These are phyloP conservation scores for Lethenteron reissneri DNA, from an alignment of 2,113 vertebrate species.

Conservation along the genomic window DNA sequence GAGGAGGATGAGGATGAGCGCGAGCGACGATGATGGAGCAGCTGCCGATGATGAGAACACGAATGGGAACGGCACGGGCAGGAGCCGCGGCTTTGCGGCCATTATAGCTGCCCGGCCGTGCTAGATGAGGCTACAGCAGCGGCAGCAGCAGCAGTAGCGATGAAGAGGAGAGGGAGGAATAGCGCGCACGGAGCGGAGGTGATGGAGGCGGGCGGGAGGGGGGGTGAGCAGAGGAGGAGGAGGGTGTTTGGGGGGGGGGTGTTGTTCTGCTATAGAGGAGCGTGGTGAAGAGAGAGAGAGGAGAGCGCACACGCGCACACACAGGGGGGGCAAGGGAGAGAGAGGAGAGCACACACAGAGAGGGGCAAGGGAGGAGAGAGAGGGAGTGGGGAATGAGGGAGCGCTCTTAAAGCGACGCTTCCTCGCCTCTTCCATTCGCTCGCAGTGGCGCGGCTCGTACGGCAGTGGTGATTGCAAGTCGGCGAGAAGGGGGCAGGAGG, in stretches of 20 bases:
- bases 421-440: no score
- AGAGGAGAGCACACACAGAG: not conserved
- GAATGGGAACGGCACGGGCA: constrained; percentile 11
- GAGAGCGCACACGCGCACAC: not conserved
- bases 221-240: not conserved
- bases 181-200: not conserved
- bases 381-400: not conserved
- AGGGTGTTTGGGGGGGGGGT: not conserved
- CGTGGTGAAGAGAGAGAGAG: not conserved
- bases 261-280: not conserved
- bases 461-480: no score
- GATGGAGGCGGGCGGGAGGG: not conserved
- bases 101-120: constrained; percentile 11
- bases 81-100: constrained; percentile 17
- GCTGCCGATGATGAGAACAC: constrained; percentile 11
- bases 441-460: no score
- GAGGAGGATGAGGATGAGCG: constrained; percentile 11
- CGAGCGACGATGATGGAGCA: constrained; percentile 12
- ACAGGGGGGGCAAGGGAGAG: not conserved
- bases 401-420: no score
- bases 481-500: no score
- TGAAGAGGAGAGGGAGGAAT: not conserved
- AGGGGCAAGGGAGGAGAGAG: not conserved
- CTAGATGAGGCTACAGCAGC: not conserved
- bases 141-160: not conserved